Evolutionary conservation across 2,797 vertebrate genomes (phyloP).

Genomic region (Enteromius unitaeniatus): DNA sequence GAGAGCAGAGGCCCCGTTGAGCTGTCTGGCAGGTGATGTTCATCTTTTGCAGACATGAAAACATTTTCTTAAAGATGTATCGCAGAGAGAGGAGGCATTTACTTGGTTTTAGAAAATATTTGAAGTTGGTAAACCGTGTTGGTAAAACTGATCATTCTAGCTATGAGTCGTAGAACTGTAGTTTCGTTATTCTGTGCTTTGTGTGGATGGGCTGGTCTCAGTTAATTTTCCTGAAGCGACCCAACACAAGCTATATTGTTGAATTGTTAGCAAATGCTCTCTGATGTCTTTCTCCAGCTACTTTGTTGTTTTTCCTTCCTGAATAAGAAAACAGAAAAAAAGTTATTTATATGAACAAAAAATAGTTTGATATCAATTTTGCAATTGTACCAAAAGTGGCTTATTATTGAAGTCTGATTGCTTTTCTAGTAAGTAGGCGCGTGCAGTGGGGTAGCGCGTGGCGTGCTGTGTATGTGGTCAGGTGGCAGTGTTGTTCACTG

Average conservation of each 20-base stretch:
- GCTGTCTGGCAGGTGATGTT: slow-evolving; percentile 50
- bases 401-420: slow-evolving; percentile 93
- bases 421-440: slow-evolving; percentile 87
- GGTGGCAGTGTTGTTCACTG: slow-evolving; percentile 84
- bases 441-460: slow-evolving; percentile 81
- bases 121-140: slow-evolving; percentile 38
- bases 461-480: slow-evolving; percentile 88
- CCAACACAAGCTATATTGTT: slow-evolving; percentile 90
- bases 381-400: slow-evolving; percentile 99
- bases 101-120: slow-evolving; percentile 45
- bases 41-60: slow-evolving; percentile 50
- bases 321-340: slow-evolving; percentile 68
- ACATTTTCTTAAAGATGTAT: slow-evolving; percentile 45
- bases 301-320: slow-evolving; percentile 42
- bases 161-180: slow-evolving; percentile 49
- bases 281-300: slow-evolving; percentile 85
- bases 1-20: slow-evolving; percentile 46
- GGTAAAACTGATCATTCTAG: slow-evolving; percentile 47
- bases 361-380: slow-evolving; percentile 92
- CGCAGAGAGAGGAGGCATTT: slow-evolving; percentile 35
- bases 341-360: slow-evolving; percentile 89
- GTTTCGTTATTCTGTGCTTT: slow-evolving; percentile 69
- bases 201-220: slow-evolving; percentile 80
- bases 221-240: slow-evolving; percentile 80
- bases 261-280: slow-evolving; percentile 83